These are phyloP conservation scores for Meandrusa payeni DNA, from an alignment of 2,888 invertebrate genomes.

Conservation along the genomic window DNA sequence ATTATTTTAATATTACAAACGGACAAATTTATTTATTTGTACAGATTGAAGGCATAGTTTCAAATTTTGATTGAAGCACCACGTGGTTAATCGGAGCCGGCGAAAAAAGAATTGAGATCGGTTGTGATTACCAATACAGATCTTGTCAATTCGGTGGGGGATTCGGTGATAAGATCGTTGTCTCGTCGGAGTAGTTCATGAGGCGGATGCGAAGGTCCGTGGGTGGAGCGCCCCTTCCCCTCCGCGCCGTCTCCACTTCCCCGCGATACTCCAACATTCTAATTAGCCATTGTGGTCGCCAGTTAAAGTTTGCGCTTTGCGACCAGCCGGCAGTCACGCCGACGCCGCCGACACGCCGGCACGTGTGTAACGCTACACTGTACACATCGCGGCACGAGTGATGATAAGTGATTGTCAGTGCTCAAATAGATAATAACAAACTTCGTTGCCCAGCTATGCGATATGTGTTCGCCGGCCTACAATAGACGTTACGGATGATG, in stretches of 20 bases:
- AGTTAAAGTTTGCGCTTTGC: constrained; percentile 70
- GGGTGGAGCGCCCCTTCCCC: constrained; percentile 63
- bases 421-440: constrained; percentile 55
- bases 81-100: too few species aligned
- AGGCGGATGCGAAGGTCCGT: constrained; percentile 76
- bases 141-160: constrained; percentile 35
- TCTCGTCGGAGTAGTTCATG: constrained; percentile 59
- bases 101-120: constrained; percentile 21
- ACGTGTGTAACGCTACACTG: constrained; percentile 43
- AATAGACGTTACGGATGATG: constrained; percentile 44
- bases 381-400: constrained; percentile 47
- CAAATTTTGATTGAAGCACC: too few species aligned
- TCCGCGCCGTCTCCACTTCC: constrained; percentile 48
- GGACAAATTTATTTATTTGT: too few species aligned
- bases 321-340: constrained; percentile 69
- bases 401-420: constrained; percentile 71
- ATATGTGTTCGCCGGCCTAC: constrained; percentile 50
- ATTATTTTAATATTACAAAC: too few species aligned
- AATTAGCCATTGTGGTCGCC: constrained; percentile 77
- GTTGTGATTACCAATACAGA: constrained; percentile 30
- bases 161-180: constrained; percentile 52
- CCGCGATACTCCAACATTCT: constrained; percentile 70
- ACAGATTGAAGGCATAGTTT: too few species aligned
- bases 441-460: constrained; percentile 44
- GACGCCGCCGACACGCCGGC: constrained; percentile 49